Conservation (phyloP, 2,113 vertebrate genomes). For the Trichechus manatus region DNA sequence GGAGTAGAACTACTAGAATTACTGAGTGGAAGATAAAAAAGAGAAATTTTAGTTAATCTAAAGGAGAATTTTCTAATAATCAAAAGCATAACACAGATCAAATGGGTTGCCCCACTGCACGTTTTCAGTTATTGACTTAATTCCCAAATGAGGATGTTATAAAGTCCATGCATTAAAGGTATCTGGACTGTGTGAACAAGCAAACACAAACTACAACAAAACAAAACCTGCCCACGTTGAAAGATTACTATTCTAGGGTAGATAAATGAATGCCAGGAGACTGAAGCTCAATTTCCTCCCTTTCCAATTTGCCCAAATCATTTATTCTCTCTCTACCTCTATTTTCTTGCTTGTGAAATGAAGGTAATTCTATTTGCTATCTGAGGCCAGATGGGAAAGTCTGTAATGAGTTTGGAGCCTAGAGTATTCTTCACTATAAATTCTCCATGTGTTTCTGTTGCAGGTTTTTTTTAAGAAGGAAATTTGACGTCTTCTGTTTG, state of each 20-base stretch:
- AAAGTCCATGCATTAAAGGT: background rate
- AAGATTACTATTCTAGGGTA: background rate
- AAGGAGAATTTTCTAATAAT: background rate
- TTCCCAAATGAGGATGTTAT: background rate
- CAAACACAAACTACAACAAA: background rate
- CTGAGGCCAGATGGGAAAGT: slow-evolving; percentile 68
- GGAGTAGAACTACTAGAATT: slow-evolving; percentile 5
- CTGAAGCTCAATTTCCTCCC: slow-evolving; percentile 44
- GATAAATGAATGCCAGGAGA: slow-evolving; percentile 53
- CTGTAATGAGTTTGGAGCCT: slow-evolving; percentile 69
- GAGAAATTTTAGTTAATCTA: background rate
- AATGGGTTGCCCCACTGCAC: background rate
- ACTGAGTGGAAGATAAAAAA: background rate
- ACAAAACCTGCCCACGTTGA: slow-evolving; percentile 10
- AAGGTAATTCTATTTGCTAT: slow-evolving; percentile 74
- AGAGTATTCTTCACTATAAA: slow-evolving; percentile 72
- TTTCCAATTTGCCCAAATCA: slow-evolving; percentile 69
- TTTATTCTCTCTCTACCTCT: slow-evolving; percentile 71
- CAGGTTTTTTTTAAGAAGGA: slow-evolving; percentile 47
- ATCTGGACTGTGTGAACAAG: slow-evolving; percentile 32
- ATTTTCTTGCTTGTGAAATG: slow-evolving; percentile 72
- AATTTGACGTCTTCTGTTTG: slow-evolving; percentile 59
- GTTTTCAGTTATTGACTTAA: background rate
- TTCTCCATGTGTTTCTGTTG: slow-evolving; percentile 61
- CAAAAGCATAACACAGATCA: slow-evolving; percentile 23